These are phyloP conservation scores for Apostichopus leukothele DNA, from an alignment of 53 echinoderm and acorn worm species.

Conservation along the genomic window DNA sequence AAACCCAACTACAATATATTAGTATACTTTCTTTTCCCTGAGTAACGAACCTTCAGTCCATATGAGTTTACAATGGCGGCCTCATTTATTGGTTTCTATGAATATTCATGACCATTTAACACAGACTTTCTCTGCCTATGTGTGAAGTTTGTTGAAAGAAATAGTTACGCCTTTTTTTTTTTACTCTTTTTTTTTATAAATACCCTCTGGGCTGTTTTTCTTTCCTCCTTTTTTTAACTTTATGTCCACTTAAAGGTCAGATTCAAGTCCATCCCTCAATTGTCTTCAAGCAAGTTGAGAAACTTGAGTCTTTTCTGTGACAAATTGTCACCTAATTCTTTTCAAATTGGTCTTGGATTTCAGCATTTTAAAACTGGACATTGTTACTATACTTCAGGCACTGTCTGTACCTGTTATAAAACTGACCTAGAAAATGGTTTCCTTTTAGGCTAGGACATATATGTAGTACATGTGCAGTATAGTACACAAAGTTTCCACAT, in stretches of 20 bases:
- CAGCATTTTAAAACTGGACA: constrained; percentile 6
- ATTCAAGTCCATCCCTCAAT: neutral
- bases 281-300: neutral
- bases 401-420: neutral
- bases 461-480: too few species aligned
- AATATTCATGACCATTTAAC: neutral
- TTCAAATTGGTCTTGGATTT: neutral
- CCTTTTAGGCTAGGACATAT: too few species aligned
- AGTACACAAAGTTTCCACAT: too few species aligned
- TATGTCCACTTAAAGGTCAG: neutral
- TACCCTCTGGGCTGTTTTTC: too few species aligned
- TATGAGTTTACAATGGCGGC: neutral
- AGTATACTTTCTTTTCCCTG: too few species aligned
- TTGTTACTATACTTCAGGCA: neutral
- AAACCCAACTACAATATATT: too few species aligned
- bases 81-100: neutral
- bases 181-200: neutral
- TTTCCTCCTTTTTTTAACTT: neutral
- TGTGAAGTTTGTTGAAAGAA: neutral
- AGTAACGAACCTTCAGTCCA: too few species aligned
- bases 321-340: constrained; percentile 33
- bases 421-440: too few species aligned
- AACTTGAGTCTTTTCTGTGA: neutral
- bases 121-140: neutral
- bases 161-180: neutral